These are phyloP conservation scores for Nylanderia fulva DNA, from an alignment of 1,140 invertebrate genomes.

Conservation along the genomic window DNA sequence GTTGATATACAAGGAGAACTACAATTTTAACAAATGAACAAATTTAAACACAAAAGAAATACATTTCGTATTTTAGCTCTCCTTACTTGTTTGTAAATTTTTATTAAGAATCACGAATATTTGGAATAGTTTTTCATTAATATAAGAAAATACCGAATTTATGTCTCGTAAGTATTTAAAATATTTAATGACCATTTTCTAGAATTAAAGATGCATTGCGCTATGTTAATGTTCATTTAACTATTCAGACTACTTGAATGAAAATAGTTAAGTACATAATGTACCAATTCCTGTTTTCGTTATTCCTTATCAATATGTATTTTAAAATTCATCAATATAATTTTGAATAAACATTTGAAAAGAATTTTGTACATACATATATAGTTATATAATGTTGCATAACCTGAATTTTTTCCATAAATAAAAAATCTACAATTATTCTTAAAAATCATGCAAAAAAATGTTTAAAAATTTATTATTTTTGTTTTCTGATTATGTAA, in stretches of 20 bases:
- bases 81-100: neutral
- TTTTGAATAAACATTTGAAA: neutral
- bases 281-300: slow-evolving; percentile 67
- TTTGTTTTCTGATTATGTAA: neutral
- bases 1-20: slow-evolving; percentile 21
- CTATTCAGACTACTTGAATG: neutral
- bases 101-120: neutral
- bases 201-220: neutral
- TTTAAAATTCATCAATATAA: slow-evolving; percentile 18
- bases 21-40: slow-evolving; percentile 28
- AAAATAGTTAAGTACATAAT: slow-evolving; percentile 70
- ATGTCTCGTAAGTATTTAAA: neutral
- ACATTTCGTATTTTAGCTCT: neutral
- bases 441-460: slow-evolving; percentile 39
- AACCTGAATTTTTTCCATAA: slow-evolving; percentile 42
- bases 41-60: slow-evolving; percentile 13
- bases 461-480: slow-evolving; percentile 22
- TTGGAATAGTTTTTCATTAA: neutral
- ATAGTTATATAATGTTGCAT: neutral
- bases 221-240: slow-evolving; percentile 2
- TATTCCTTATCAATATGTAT: slow-evolving; percentile 29
- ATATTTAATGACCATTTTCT: neutral
- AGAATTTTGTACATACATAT: slow-evolving; percentile 1
- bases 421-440: slow-evolving; percentile 2
- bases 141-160: slow-evolving; percentile 14